Conservation (phyloP, 92 coral and sea anemone species). For the Bergia sp. region DNA sequence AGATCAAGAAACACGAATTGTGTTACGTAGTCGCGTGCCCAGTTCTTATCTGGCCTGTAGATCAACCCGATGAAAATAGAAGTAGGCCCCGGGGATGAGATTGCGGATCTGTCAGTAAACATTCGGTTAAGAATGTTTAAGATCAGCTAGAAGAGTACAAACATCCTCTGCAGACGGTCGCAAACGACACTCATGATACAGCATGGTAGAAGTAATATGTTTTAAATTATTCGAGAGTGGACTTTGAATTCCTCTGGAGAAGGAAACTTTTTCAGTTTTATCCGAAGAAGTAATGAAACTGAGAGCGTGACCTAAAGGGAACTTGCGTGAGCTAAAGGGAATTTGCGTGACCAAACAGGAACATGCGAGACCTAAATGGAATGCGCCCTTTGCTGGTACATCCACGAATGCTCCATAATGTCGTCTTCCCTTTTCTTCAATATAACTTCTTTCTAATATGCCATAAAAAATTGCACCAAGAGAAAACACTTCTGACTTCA, state of each 20-base stretch:
- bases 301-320: not conserved
- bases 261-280: not conserved
- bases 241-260: not conserved
- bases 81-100: too few relatives aligned
- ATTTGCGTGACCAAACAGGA: too few relatives aligned
- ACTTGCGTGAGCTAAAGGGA: not conserved
- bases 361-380: not conserved
- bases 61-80: too few relatives aligned
- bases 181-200: not conserved
- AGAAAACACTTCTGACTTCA: conserved; percentile 12
- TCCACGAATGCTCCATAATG: not conserved
- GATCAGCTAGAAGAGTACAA: not conserved
- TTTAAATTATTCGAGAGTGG: not conserved
- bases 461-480: conserved; percentile 16
- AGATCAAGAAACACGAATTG: too few relatives aligned
- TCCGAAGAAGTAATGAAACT: not conserved
- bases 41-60: too few relatives aligned
- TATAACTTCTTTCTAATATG: not conserved
- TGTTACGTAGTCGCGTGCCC: too few relatives aligned
- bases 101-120: too few relatives aligned
- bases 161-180: conserved; percentile 1
- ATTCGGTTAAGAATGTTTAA: too few relatives aligned
- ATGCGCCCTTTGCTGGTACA: not conserved
- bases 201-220: not conserved
- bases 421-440: not conserved